A percentile compares a stretch with the other conserved stretches of the same genome.
phyloP scores from a whole-genome alignment of 2,113 vertebrate genomes.

The Elephas maximus region DNA sequence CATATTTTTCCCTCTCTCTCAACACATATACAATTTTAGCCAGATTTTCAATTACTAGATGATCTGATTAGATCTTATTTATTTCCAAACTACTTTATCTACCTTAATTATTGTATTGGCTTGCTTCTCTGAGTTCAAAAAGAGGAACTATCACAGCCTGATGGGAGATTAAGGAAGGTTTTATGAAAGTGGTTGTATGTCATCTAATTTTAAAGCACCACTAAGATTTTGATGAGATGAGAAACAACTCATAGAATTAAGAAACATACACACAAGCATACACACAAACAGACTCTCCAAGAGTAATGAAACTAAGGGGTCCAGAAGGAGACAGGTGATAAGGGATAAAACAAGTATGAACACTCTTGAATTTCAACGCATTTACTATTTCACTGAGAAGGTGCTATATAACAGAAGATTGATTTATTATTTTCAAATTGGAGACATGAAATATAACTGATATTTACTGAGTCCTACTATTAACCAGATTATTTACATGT shows the following conservation, averaged over 20 bases:
- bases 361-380: background rate
- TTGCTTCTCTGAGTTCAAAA: slow-evolving; percentile 20
- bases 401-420: background rate
- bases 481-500: background rate
- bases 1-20: background rate
- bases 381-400: background rate
- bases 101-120: background rate
- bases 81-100: background rate
- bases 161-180: background rate
- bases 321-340: background rate
- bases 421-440: background rate
- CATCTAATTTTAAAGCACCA: background rate
- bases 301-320: background rate
- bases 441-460: background rate
- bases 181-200: background rate
- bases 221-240: background rate
- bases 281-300: background rate
- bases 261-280: background rate
- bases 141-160: background rate
- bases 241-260: background rate
- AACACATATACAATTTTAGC: background rate
- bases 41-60: background rate
- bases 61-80: background rate
- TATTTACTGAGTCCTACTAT: background rate
- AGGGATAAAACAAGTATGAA: background rate